Percentiles rank a stretch among this genome's conserved stretches.
phyloP scores from a whole-genome alignment of 2,113 vertebrate genomes.

The Rhinoderma darwinii region DNA sequence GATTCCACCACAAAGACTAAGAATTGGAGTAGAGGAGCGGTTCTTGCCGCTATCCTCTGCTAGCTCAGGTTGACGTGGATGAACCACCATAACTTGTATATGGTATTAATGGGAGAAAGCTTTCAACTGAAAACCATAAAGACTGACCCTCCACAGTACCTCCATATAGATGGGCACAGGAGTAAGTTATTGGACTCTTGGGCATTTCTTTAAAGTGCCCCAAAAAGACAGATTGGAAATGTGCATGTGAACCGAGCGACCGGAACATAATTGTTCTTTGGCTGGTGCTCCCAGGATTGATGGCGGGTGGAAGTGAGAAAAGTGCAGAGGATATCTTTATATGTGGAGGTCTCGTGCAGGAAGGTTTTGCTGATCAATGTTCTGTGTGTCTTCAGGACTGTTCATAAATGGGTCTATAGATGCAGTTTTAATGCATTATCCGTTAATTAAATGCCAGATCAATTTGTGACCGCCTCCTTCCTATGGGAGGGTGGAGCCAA shows the following conservation, averaged over 20 bases:
- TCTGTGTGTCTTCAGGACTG: slow-evolving; percentile 62
- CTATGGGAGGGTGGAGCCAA: slow-evolving; percentile 33
- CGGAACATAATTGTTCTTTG: neutral
- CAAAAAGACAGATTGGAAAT: neutral
- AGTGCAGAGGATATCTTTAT: slow-evolving; percentile 28
- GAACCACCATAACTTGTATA: neutral
- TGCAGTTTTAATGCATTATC: slow-evolving; percentile 69
- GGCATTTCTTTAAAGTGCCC: neutral
- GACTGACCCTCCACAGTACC: neutral
- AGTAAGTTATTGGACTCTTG: slow-evolving; percentile 10
- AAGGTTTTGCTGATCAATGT: slow-evolving; percentile 50
- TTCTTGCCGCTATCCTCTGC: neutral
- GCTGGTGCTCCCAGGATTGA: slow-evolving; percentile 21
- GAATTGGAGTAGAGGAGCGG: neutral
- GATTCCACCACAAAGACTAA: slow-evolving; percentile 29
- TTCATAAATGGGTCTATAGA: slow-evolving; percentile 64
- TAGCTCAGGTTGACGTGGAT: slow-evolving; percentile 32
- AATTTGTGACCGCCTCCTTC: slow-evolving; percentile 47
- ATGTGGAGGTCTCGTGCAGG: neutral
- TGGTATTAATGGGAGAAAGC: slow-evolving; percentile 10
- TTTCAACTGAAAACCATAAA: neutral
- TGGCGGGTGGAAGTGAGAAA: slow-evolving; percentile 27
- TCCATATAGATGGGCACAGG: neutral
- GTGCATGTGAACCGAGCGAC: neutral
- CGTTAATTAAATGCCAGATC: slow-evolving; percentile 54